phyloP scores from a whole-genome alignment of 2,113 vertebrate genomes.

The Mus spicilegus region DNA sequence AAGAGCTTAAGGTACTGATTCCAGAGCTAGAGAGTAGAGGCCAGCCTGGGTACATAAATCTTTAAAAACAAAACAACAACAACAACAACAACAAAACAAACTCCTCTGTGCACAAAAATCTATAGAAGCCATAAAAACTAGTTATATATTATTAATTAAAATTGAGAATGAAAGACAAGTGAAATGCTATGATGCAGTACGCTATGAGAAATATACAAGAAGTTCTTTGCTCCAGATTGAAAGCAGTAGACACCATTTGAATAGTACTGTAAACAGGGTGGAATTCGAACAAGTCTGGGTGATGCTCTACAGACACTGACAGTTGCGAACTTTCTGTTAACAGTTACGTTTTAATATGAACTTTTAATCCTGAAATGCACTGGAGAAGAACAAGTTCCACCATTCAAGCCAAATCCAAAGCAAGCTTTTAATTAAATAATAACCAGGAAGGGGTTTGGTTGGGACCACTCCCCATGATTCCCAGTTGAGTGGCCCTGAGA shows the following conservation, averaged over 20 bases:
- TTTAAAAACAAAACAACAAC: background rate
- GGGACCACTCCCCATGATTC: background rate
- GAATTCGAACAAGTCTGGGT: background rate
- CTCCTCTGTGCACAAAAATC: background rate
- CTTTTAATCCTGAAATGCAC: background rate
- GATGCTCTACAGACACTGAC: background rate
- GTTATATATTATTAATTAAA: background rate
- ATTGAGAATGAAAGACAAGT: background rate
- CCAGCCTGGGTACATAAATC: background rate
- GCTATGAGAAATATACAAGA: conserved; percentile 15
- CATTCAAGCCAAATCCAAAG: background rate
- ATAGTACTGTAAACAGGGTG: background rate
- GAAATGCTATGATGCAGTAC: background rate
- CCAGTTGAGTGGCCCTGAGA: background rate
- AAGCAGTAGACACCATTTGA: background rate
- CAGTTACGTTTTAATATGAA: conserved; percentile 25
- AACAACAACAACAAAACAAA: background rate
- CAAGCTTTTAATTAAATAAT: background rate
- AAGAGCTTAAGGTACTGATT: background rate
- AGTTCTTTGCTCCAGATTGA: background rate
- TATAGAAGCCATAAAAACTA: background rate
- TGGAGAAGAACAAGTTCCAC: background rate
- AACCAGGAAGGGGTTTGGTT: background rate
- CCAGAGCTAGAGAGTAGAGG: background rate
- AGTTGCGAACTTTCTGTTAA: background rate